phyloP scores from a whole-genome alignment of 2,113 vertebrate genomes.

The Apeltes quadracus region DNA sequence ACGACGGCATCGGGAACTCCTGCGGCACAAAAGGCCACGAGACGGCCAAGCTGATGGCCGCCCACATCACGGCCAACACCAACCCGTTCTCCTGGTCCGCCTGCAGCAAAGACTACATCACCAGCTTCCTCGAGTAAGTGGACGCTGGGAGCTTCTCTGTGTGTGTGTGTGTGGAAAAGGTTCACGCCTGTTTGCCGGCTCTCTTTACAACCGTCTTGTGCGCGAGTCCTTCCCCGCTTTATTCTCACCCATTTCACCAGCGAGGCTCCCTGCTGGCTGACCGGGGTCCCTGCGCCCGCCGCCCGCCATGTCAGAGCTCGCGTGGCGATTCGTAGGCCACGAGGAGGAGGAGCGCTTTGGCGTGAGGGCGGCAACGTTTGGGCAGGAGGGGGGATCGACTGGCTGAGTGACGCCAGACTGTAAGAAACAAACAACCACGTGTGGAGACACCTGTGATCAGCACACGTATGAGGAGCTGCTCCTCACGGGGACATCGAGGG shows the following conservation, averaged over 20 bases:
- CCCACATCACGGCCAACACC: conserved; percentile 99
- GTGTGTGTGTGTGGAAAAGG: conserved; percentile 23
- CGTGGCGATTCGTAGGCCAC: conserved; percentile 47
- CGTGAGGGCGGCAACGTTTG: too few relatives aligned
- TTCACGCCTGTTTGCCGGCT: conserved; percentile 48
- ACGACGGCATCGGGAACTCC: conserved; percentile 98
- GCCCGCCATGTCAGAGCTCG: conserved; percentile 41
- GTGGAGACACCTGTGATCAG: conserved; percentile 15
- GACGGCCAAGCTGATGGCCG: conserved; percentile 98
- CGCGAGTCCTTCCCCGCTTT: conserved; percentile 25
- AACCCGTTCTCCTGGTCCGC: conserved; percentile 99
- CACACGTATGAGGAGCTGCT: conserved; percentile 1
- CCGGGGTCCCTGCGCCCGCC: conserved; percentile 44
- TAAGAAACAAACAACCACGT: conserved; percentile 8
- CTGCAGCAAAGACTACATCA: conserved; percentile 99
- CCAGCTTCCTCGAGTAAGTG: conserved; percentile 99
- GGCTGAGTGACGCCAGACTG: conserved; percentile 34
- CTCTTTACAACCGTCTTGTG: conserved; percentile 39
- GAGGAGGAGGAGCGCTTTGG: conserved; percentile 18
- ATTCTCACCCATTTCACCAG: conserved; percentile 55
- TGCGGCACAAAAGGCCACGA: conserved; percentile 99
- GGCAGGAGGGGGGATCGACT: conserved; percentile 11
- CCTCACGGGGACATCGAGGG: neutral
- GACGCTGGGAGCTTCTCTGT: conserved; percentile 51
- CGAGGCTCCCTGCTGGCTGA: conserved; percentile 28